Evolutionary conservation across 1,140 invertebrate species (phyloP).

Genomic region (Acarapis woodi): DNA sequence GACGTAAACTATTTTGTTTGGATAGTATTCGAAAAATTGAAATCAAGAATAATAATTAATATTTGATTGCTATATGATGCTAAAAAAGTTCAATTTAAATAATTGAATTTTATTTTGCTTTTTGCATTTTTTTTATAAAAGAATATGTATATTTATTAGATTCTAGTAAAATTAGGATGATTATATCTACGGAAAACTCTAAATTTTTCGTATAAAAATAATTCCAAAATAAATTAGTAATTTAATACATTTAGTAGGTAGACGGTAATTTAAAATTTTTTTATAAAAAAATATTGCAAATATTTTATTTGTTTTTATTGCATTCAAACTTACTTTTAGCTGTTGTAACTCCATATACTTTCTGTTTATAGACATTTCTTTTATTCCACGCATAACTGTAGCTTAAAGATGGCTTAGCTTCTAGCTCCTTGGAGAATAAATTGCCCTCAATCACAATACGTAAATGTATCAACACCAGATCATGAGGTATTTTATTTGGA

Average conservation of each 20-base stretch:
- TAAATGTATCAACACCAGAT: constrained; percentile 16
- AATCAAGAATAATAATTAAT: no score
- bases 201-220: background rate
- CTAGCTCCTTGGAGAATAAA: constrained; percentile 19
- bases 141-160: no score
- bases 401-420: constrained; percentile 21
- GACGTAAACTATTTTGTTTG: constrained; percentile 33
- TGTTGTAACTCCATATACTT: constrained; percentile 51
- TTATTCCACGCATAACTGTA: constrained; percentile 24
- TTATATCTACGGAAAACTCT: no score
- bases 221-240: background rate
- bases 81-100: no score
- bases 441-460: constrained; percentile 21
- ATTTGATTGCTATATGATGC: no score
- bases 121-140: no score
- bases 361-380: constrained; percentile 23
- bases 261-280: no score
- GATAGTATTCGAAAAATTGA: no score
- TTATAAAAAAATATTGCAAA: background rate
- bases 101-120: no score
- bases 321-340: constrained; percentile 23
- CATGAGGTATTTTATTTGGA: constrained; percentile 17
- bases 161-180: no score
- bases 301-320: no score
- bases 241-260: background rate